A percentile compares a stretch with the other conserved stretches of the same genome.
Conservation (phyloP, 2,113 vertebrate species). For the Pelecanus crispus region DNA sequence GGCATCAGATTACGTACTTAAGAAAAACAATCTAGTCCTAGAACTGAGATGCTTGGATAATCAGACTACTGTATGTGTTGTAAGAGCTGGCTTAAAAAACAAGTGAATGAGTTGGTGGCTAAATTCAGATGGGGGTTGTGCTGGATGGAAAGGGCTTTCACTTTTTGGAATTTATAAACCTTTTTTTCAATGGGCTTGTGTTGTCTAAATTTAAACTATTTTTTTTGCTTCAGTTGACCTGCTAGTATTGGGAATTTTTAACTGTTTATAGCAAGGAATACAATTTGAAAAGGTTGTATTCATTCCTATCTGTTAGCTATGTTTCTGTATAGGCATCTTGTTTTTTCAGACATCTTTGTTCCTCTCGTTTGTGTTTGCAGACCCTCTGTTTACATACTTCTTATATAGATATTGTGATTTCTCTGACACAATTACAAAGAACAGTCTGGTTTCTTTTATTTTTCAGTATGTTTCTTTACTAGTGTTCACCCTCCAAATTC, state of each 20-base stretch:
- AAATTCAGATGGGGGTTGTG: background rate
- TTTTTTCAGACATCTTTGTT: background rate
- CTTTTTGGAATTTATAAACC: background rate
- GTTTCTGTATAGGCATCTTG: background rate
- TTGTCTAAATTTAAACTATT: background rate
- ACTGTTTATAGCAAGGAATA: background rate
- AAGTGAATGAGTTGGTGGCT: background rate
- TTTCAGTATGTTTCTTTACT: background rate
- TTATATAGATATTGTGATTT: background rate
- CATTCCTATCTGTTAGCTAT: background rate
- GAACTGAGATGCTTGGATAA: background rate
- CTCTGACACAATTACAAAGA: background rate
- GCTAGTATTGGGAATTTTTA: background rate
- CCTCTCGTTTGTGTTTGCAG: background rate
- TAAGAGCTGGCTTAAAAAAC: background rate
- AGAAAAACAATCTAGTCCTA: background rate
- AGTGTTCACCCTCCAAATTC: background rate
- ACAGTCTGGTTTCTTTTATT: background rate
- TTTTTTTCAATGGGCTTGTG: background rate
- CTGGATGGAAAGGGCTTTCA: background rate
- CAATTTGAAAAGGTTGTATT: background rate
- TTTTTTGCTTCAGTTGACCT: background rate
- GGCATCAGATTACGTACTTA: background rate
- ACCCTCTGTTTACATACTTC: background rate
- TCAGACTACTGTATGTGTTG: background rate